Conservation (phyloP, 2,888 invertebrate genomes). For the Sminthurinus aureus region DNA sequence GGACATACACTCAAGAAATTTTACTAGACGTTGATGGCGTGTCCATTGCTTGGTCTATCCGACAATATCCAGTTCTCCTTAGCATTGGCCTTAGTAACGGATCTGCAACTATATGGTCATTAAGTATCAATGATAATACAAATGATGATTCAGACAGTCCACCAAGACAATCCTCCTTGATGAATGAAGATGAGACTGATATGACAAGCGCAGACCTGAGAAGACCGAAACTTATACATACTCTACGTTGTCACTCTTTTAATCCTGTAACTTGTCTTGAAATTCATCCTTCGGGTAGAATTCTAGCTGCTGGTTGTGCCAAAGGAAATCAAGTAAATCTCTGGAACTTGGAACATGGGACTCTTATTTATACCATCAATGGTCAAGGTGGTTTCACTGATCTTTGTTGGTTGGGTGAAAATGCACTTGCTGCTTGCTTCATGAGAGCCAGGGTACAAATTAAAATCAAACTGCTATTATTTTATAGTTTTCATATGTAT, state of each 20-base stretch:
- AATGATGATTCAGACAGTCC: neutral
- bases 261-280: slow-evolving; percentile 67
- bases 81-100: slow-evolving; percentile 69
- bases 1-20: slow-evolving; percentile 64
- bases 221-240: slow-evolving; percentile 62
- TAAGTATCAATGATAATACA: slow-evolving; percentile 60
- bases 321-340: slow-evolving; percentile 67
- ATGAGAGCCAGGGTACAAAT: slow-evolving; percentile 66
- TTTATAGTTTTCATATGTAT: no score
- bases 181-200: slow-evolving; percentile 8
- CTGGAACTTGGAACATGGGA: slow-evolving; percentile 70
- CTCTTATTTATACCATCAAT: slow-evolving; percentile 67
- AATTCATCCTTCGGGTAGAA: slow-evolving; percentile 66
- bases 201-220: neutral
- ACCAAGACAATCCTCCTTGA: neutral
- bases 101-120: slow-evolving; percentile 66
- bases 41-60: slow-evolving; percentile 68
- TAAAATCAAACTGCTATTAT: no score
- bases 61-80: slow-evolving; percentile 63
- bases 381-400: slow-evolving; percentile 67
- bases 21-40: slow-evolving; percentile 66
- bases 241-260: slow-evolving; percentile 68
- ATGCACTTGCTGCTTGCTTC: slow-evolving; percentile 67
- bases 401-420: slow-evolving; percentile 67
- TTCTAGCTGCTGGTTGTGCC: slow-evolving; percentile 67